Evolutionary conservation across 2,888 invertebrate genomes (phyloP).

Genomic region (Unio pictorum): DNA sequence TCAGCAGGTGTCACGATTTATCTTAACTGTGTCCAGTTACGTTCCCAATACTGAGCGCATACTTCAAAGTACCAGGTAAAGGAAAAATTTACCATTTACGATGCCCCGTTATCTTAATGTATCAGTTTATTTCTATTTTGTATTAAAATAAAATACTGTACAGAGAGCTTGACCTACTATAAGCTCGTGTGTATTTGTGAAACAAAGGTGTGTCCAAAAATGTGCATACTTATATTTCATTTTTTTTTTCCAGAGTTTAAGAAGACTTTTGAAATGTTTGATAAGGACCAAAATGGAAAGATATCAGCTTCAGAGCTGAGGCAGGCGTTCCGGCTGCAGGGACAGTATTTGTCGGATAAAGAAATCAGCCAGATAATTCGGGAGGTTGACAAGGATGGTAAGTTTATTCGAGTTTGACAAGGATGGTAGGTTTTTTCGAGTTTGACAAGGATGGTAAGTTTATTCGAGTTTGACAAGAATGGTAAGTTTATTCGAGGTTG

Average conservation of each 20-base stretch:
- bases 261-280: constrained; percentile 30
- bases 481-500: constrained; percentile 9
- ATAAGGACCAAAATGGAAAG: constrained; percentile 20
- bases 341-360: constrained; percentile 22
- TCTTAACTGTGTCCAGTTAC: too few species aligned
- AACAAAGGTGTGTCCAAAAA: too few species aligned
- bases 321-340: constrained; percentile 28
- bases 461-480: too few species aligned
- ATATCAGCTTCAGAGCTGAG: constrained; percentile 27
- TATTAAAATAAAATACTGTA: too few species aligned
- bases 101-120: too few species aligned
- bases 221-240: neutral
- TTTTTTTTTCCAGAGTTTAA: constrained; percentile 14
- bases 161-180: too few species aligned
- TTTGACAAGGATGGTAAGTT: constrained; percentile 24
- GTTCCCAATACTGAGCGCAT: too few species aligned
- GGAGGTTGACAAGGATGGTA: constrained; percentile 28
- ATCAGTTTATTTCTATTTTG: too few species aligned
- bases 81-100: too few species aligned
- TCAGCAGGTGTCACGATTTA: too few species aligned
- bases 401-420: constrained; percentile 17
- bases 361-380: constrained; percentile 26
- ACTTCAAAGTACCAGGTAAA: too few species aligned
- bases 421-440: constrained; percentile 17
- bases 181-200: too few species aligned